Evolutionary conservation across 2,888 invertebrate genomes (phyloP).

Genomic region (Netelia melanura): DNA sequence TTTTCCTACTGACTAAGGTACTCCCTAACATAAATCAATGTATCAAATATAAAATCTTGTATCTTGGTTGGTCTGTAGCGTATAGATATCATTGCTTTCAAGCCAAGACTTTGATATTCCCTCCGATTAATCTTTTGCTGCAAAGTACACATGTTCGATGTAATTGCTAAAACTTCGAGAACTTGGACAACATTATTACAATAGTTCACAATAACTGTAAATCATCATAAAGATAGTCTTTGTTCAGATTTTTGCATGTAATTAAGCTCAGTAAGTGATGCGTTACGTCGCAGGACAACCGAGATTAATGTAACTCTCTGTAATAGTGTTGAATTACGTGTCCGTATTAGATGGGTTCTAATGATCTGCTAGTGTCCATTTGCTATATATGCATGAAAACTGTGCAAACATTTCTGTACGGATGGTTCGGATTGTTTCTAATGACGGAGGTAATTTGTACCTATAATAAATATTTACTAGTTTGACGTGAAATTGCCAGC

Average conservation of each 20-base stretch:
- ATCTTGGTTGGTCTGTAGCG: not conserved
- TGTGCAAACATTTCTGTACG: constrained; percentile 60
- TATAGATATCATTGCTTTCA: not conserved
- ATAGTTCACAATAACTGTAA: not conserved
- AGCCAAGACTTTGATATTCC: too few relatives aligned
- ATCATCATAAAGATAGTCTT: too few relatives aligned
- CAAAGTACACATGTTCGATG: too few relatives aligned
- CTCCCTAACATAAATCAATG: not conserved
- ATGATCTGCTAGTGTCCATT: constrained; percentile 1
- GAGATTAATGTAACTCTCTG: not conserved
- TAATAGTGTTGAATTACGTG: not conserved
- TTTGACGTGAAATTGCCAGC: not conserved
- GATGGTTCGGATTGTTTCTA: constrained; percentile 60
- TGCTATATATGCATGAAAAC: constrained; percentile 50
- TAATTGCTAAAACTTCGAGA: not conserved
- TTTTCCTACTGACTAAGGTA: constrained; percentile 74
- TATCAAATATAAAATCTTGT: not conserved
- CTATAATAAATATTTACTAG: not conserved
- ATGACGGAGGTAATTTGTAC: constrained; percentile 33
- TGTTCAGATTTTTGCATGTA: too few relatives aligned
- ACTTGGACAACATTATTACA: not conserved
- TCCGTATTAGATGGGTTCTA: constrained; percentile 12
- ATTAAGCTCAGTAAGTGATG: too few relatives aligned
- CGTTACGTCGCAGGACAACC: not conserved
- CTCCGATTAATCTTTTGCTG: too few relatives aligned